Conservation (phyloP, 2,113 vertebrate species). For the Python bivittatus region DNA sequence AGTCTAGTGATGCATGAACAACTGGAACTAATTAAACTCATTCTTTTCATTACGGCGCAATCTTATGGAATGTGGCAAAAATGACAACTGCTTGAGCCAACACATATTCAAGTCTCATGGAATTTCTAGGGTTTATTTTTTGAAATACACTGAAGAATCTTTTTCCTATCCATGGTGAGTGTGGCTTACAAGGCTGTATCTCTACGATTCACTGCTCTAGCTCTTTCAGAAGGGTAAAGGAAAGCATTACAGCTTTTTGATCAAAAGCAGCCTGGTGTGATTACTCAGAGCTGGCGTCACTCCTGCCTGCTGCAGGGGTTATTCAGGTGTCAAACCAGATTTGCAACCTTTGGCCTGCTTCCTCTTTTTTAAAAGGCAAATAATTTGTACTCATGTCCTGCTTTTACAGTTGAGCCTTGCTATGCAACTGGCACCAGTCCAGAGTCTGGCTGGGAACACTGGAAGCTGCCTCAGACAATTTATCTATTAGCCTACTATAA, state of each 20-base stretch:
- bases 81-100: slow-evolving; percentile 30
- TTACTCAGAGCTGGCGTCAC: neutral
- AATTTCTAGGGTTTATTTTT: slow-evolving; percentile 24
- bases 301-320: neutral
- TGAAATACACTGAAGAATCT: neutral
- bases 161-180: neutral
- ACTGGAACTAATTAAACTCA: slow-evolving; percentile 63
- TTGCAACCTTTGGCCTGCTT: neutral
- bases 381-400: neutral
- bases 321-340: neutral
- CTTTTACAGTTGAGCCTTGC: neutral
- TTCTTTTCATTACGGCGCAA: slow-evolving; percentile 56
- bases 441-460: neutral
- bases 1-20: slow-evolving; percentile 58
- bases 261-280: neutral
- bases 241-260: neutral
- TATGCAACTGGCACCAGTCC: neutral
- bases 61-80: slow-evolving; percentile 44
- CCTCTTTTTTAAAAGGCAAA: neutral
- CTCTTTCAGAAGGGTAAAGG: neutral
- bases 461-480: neutral
- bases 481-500: neutral
- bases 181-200: neutral
- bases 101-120: slow-evolving; percentile 11
- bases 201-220: neutral